A percentile compares a stretch with the other conserved stretches of the same genome.
Evolutionary conservation across 2,113 vertebrate species (phyloP).

Genomic region (Pao palembangensis): DNA sequence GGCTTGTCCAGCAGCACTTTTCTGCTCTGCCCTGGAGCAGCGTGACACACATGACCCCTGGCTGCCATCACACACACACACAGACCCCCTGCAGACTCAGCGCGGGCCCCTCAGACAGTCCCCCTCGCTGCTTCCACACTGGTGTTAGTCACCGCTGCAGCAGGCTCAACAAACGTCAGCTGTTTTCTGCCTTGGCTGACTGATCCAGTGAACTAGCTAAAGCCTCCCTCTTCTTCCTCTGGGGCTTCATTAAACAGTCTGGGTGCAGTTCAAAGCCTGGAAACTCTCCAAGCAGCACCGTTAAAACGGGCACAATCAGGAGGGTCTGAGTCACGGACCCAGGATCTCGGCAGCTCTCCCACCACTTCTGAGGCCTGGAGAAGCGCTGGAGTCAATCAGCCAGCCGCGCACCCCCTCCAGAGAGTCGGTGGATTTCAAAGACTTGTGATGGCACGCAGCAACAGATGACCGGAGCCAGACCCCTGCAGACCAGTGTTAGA

Average conservation of each 20-base stretch:
- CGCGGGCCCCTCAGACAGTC: slow-evolving; percentile 51
- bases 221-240: slow-evolving; percentile 24
- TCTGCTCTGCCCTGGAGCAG: too few relatives aligned
- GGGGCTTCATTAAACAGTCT: slow-evolving; percentile 16
- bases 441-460: too few relatives aligned
- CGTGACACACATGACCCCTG: slow-evolving; percentile 52
- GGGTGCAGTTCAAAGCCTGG: slow-evolving; percentile 23
- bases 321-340: slow-evolving; percentile 31
- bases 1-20: too few relatives aligned
- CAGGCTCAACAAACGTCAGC: slow-evolving; percentile 65
- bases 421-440: too few relatives aligned
- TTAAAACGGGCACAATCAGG: slow-evolving; percentile 33
- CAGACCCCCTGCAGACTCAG: slow-evolving; percentile 3
- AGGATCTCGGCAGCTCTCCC: slow-evolving; percentile 29
- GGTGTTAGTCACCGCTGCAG: slow-evolving; percentile 61
- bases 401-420: slow-evolving; percentile 5
- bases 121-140: slow-evolving; percentile 21
- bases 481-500: too few relatives aligned
- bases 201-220: too few relatives aligned
- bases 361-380: background rate
- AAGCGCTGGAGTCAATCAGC: slow-evolving; percentile 30
- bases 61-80: slow-evolving; percentile 48
- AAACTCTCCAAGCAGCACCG: slow-evolving; percentile 12
- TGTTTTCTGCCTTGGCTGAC: too few relatives aligned
- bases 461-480: too few relatives aligned